Base-by-base conservation (phyloP, 2,113 vertebrate genomes). In the Danionella cerebrum region DNA sequence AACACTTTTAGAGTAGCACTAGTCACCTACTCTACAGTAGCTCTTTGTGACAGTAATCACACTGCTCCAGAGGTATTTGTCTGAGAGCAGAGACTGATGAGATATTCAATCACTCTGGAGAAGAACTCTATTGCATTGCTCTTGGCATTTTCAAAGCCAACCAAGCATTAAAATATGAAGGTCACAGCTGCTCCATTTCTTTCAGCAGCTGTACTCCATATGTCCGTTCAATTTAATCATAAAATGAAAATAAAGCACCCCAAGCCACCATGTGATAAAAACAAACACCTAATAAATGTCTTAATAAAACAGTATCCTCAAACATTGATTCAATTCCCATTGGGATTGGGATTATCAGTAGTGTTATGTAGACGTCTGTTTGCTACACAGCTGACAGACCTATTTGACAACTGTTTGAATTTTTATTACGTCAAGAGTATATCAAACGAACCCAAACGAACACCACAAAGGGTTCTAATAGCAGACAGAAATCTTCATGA, bases 121-220 rank as follows among this genome's bases (percentile, higher is more conserved):
- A 63, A 29, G 18, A 38, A 31, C 42, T 5, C 25, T 14, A 62
- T n/a, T 47, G 22, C 19, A 47, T 48, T 48, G 27, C 22, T 27
- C 33, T 2, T 69, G 67, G 39, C 67, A 58, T 69, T 69, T 69
- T 52, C 21, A 41, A 22, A 41, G 24, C 14, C 67, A 48, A 47
- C 25, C 44, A n/a, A 60, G 67, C 67, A 51, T 60, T 8, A 60
- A 48, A 39, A 50, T 51, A 21, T 69, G 55, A 60, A 69, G 55
- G 67, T 69, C 45, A 60, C 5, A 19, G 35, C 33, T 31, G 31
- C 8, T 47, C 6, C 18, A 4, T 48, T 64, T 22, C 42, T 11
- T 48, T 22, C 31, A 45, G 44, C 44, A 48, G 59, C 44, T 63
- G 29, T 18, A 48, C 44, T 48, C 29, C 29, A 64, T 64, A 27